These are phyloP conservation scores for Cliona cf. orientalis DNA, from an alignment of 37 sponge, comb jelly and placozoan genomes.

Conservation along the genomic window DNA sequence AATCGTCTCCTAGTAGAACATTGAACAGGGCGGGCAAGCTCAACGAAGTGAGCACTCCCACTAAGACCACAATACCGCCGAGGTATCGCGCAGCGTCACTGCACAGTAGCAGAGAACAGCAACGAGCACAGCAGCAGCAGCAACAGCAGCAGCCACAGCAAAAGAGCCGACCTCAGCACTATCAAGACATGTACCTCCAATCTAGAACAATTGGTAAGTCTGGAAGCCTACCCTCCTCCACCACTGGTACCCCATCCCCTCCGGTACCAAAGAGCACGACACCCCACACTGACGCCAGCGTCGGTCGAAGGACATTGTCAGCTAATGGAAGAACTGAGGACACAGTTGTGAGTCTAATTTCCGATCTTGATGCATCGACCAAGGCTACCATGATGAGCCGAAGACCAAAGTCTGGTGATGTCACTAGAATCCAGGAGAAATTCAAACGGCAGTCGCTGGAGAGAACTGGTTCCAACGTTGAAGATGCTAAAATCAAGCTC, in stretches of 20 bases:
- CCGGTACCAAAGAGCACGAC: neutral
- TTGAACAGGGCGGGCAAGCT: slow-evolving; percentile 38
- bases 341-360: no score
- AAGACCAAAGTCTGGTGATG: slow-evolving; percentile 23
- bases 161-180: neutral
- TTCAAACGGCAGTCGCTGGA: neutral
- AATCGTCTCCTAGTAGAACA: slow-evolving; percentile 67
- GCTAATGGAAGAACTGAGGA: no score
- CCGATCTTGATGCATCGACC: no score
- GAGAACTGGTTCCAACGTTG: slow-evolving; percentile 4
- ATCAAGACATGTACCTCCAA: neutral
- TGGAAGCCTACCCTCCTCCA: neutral
- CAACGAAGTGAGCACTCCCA: slow-evolving; percentile 33
- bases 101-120: neutral
- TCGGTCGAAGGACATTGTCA: neutral
- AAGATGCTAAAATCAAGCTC: slow-evolving; percentile 35
- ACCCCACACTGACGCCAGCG: neutral
- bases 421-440: neutral
- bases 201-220: neutral
- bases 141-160: neutral
- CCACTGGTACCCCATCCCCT: neutral
- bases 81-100: neutral
- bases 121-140: neutral
- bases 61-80: slow-evolving; percentile 10
- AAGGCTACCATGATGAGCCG: neutral